Evolutionary conservation across 2,113 vertebrate species (phyloP).

Genomic region (Cynopterus brachyotis): DNA sequence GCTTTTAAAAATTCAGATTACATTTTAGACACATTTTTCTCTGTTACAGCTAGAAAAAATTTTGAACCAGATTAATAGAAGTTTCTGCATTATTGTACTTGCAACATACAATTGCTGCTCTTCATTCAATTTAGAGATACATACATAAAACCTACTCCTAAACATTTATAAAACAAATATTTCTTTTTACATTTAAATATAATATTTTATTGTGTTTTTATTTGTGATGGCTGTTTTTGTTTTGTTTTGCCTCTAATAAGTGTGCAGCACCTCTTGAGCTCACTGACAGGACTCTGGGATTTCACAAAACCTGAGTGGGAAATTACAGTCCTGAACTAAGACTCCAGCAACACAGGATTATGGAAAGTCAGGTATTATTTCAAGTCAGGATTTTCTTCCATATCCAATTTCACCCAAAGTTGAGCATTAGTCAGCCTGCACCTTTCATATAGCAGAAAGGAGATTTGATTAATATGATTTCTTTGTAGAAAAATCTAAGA

Average conservation of each 20-base stretch:
- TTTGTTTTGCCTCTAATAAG: background rate
- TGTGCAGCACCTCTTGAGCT: background rate
- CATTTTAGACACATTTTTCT: slow-evolving; percentile 28
- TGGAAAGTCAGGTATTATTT: slow-evolving; percentile 84
- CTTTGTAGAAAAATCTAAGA: slow-evolving; percentile 86
- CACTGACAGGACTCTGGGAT: background rate
- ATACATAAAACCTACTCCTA: background rate
- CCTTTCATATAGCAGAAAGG: slow-evolving; percentile 84
- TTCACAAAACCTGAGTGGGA: slow-evolving; percentile 55
- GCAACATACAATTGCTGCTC: background rate
- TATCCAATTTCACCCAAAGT: slow-evolving; percentile 84
- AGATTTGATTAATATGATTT: slow-evolving; percentile 88
- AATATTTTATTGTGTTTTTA: background rate
- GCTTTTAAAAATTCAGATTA: slow-evolving; percentile 4
- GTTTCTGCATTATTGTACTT: slow-evolving; percentile 13
- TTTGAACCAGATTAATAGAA: background rate
- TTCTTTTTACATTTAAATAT: slow-evolving; percentile 5
- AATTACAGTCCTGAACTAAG: slow-evolving; percentile 67
- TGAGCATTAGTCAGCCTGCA: slow-evolving; percentile 81
- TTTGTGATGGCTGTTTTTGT: background rate
- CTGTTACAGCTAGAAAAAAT: background rate
- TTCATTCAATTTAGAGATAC: slow-evolving; percentile 6
- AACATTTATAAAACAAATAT: slow-evolving; percentile 43
- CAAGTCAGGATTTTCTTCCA: slow-evolving; percentile 81
- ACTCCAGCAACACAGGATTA: slow-evolving; percentile 78